Evolutionary conservation across 2,797 vertebrate species (phyloP).

Genomic region (Natrix natrix): DNA sequence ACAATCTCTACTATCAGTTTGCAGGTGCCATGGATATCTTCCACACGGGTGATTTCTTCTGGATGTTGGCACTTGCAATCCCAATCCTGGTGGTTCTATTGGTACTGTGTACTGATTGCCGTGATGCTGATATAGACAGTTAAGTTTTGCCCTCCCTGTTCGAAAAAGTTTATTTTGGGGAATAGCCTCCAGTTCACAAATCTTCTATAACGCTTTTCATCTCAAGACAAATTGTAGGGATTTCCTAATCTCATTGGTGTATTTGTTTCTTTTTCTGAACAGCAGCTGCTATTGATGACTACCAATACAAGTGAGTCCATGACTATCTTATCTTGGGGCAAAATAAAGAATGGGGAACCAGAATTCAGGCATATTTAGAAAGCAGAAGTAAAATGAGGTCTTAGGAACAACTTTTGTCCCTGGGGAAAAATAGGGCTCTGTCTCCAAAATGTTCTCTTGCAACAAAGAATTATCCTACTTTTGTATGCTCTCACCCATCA

Average conservation of each 20-base stretch:
- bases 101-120: constrained; percentile 19
- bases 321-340: background rate
- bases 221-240: background rate
- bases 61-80: constrained; percentile 11
- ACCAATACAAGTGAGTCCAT: constrained; percentile 24
- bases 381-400: background rate
- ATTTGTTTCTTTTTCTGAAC: constrained; percentile 7
- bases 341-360: background rate
- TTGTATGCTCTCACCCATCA: background rate
- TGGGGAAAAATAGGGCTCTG: background rate
- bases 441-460: background rate
- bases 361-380: background rate
- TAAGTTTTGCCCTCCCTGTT: constrained; percentile 3
- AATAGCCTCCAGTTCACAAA: background rate
- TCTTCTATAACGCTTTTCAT: background rate
- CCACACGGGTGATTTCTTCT: constrained; percentile 13
- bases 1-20: background rate
- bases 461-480: background rate
- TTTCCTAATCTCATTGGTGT: background rate
- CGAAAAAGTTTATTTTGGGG: background rate
- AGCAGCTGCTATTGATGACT: constrained; percentile 7
- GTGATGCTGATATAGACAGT: constrained; percentile 25
- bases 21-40: constrained; percentile 23
- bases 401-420: background rate
- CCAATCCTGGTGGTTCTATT: constrained; percentile 17